Percentiles rank a stretch among this genome's conserved stretches.
Evolutionary conservation across 2,888 invertebrate genomes (phyloP).

Genomic region (Noctua pronuba): DNA sequence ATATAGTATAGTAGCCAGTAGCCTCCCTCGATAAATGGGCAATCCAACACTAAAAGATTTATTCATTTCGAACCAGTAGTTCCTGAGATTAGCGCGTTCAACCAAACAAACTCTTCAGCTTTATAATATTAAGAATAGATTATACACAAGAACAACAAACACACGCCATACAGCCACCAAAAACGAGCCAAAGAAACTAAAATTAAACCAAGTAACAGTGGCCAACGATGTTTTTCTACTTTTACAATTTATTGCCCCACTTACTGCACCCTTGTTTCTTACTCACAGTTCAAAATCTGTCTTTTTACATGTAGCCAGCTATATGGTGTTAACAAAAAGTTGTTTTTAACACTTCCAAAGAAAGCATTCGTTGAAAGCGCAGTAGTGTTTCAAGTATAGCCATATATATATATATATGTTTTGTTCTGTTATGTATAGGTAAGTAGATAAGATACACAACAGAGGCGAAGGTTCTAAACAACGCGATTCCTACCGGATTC

Average conservation of each 20-base stretch:
- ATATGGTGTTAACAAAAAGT: conserved; percentile 37
- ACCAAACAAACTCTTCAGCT: too few relatives aligned
- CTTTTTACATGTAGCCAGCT: conserved; percentile 66
- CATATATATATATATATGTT: too few relatives aligned
- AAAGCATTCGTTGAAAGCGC: conserved; percentile 9
- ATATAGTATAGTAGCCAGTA: too few relatives aligned
- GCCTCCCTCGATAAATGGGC: too few relatives aligned
- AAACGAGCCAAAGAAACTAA: conserved; percentile 49
- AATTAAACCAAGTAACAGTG: conserved; percentile 69
- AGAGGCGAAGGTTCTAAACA: too few relatives aligned
- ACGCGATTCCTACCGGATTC: too few relatives aligned
- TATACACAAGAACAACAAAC: conserved; percentile 12
- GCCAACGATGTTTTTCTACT: conserved; percentile 81
- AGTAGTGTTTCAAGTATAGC: not conserved
- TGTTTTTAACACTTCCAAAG: conserved; percentile 33
- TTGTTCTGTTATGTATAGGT: not conserved
- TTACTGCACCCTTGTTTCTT: conserved; percentile 81
- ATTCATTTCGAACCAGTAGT: too few relatives aligned
- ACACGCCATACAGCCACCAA: not conserved
- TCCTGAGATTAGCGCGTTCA: too few relatives aligned
- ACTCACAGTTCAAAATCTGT: conserved; percentile 84
- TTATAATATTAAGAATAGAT: too few relatives aligned
- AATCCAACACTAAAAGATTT: too few relatives aligned
- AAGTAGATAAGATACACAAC: not conserved
- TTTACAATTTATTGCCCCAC: conserved; percentile 86